Percentiles rank a stretch among this genome's conserved stretches.
phyloP scores from a whole-genome alignment of 2,113 vertebrate species.

The Sinocyclocheilus rhinocerous region DNA sequence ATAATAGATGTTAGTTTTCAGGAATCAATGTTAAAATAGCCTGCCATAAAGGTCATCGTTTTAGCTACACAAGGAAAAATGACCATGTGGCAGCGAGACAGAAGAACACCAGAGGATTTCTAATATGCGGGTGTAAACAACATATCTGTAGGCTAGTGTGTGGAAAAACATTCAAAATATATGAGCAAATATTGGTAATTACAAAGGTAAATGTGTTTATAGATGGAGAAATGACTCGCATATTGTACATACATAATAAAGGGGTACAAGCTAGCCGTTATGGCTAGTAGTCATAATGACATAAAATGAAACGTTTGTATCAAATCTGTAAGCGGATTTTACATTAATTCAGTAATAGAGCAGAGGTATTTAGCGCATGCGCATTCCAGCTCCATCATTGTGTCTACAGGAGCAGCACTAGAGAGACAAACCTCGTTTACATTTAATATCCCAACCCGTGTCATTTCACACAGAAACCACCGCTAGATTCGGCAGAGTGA shows the following conservation, averaged over 20 bases:
- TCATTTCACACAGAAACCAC: slow-evolving; percentile 7
- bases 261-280: background rate
- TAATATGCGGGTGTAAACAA: background rate
- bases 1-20: background rate
- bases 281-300: background rate
- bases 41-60: slow-evolving; percentile 19
- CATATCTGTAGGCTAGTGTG: background rate
- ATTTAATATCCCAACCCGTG: background rate
- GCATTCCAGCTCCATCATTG: slow-evolving; percentile 48
- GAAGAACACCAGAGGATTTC: background rate
- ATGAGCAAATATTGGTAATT: background rate
- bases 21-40: background rate
- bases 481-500: slow-evolving; percentile 22
- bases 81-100: slow-evolving; percentile 28
- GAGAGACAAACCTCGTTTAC: slow-evolving; percentile 32
- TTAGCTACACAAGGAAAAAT: slow-evolving; percentile 22
- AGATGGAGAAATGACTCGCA: background rate
- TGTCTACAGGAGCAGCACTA: slow-evolving; percentile 38
- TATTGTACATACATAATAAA: background rate
- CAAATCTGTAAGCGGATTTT: background rate
- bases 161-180: background rate
- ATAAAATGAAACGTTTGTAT: background rate
- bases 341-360: background rate
- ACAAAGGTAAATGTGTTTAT: background rate
- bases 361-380: slow-evolving; percentile 46